Base-by-base conservation (phyloP, 2,888 invertebrate genomes). In the Heliconius ismenius region DNA sequence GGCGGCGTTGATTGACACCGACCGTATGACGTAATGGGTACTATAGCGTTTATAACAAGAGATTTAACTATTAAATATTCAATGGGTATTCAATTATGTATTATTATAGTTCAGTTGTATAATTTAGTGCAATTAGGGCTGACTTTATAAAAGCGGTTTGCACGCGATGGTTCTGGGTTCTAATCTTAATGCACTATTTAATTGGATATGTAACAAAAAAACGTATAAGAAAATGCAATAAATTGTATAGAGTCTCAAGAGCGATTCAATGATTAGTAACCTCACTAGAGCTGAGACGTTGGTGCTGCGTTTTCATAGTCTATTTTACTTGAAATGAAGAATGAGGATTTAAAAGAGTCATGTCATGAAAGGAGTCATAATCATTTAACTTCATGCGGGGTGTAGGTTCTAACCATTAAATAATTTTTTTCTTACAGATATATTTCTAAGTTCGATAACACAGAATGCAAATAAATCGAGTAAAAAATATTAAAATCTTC, bases 1-100 rank as follows among this genome's bases (percentile, higher is more conserved):
- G 80, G 58, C 82, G 80, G 67, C 77, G 73, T 79, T 81, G 81
- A 83, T 82, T 80, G 81, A 82, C 79, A 80, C 77, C 72, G 76
- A 73, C 74, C 70, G 58, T 70, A 75, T 81, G 82, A 83, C 81
- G 82, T 81, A 80, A 79, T 78, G 77, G 65, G 28, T 54, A 60
- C 72, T 77, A 73, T 54, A 39, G 60, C 60, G 39, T 72, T 65
- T 65, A 69, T 54, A 54, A 70, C 70, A 24, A 32, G 15, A 67
- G 67, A 67, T 39, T 67, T 67, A 39, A 67, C 39, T 43, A 58
- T 70, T 54, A 76, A 75, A 70, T 58, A 77, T 67, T 67, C 39
- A 67, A 67, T 26, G 24, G 39, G 3, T 67, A 43, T 67, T 67
- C 67, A 67, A n/a, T 67, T 43, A 67, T 67, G 24, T 24, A 24